phyloP scores from a whole-genome alignment of 2,797 vertebrate species.

The Cuculus canorus region DNA sequence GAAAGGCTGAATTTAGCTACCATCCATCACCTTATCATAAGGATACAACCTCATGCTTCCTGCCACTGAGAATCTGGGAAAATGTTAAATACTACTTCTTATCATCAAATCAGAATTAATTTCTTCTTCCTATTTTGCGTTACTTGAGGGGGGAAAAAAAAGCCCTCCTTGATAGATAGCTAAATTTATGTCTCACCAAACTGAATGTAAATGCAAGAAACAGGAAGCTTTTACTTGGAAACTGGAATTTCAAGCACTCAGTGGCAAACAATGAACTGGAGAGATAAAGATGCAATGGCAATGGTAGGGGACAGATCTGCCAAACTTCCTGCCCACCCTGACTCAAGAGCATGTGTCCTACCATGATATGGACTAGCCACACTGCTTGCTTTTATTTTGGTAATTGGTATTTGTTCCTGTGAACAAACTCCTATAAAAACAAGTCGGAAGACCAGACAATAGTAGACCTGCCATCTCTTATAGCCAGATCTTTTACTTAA shows the following conservation, averaged over 20 bases:
- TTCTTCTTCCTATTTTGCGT: conserved; percentile 36
- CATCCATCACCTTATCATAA: conserved; percentile 64
- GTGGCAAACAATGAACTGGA: conserved; percentile 83
- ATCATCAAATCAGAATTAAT: conserved; percentile 1
- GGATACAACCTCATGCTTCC: conserved; percentile 59
- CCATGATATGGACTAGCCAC: conserved; percentile 74
- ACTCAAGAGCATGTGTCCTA: conserved; percentile 80
- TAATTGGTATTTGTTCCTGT: conserved; percentile 80
- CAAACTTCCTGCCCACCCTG: conserved; percentile 82
- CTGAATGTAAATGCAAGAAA: conserved; percentile 80
- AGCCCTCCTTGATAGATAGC: conserved; percentile 46
- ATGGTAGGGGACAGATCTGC: conserved; percentile 74
- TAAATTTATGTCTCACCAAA: conserved; percentile 68
- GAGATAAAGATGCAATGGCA: conserved; percentile 86
- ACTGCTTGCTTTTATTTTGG: conserved; percentile 78
- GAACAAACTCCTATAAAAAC: conserved; percentile 75
- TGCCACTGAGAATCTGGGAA: conserved; percentile 38
- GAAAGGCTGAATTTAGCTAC: conserved; percentile 64
- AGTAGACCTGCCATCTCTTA: conserved; percentile 67
- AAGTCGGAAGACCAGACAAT: conserved; percentile 78
- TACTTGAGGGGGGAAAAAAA: not conserved
- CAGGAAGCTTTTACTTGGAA: conserved; percentile 90
- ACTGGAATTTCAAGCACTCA: conserved; percentile 88
- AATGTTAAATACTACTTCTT: conserved; percentile 30
- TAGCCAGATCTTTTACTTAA: conserved; percentile 80